Base-by-base conservation (phyloP, 2,113 vertebrate genomes). In the Rattus rattus region DNA sequence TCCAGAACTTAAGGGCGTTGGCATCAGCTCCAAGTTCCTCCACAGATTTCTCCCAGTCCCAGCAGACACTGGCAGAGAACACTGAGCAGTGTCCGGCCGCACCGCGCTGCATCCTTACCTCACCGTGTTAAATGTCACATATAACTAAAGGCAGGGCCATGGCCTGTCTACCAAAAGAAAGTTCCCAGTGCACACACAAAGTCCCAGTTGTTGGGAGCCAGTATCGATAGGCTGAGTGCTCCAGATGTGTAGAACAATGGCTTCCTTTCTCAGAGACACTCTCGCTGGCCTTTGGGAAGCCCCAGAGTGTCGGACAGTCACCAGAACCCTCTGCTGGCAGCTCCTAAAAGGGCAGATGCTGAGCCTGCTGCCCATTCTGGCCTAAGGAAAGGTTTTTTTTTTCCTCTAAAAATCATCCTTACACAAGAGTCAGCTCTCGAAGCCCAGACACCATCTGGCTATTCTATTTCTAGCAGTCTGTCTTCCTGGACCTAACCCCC, bases 361-460 rank as follows among this genome's bases (percentile, higher is more conserved):
- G 52, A 2, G 43, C 49, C 85, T 70, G 30, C 33, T 13, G 0
- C 30, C 22, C 39, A 36, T 12, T 84, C 87, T 77, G 1, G 14
- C 28, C 43, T 49, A 2, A 0, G 22, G 30, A 65, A 69, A 88
- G 76, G 24, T 16, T 19, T 36, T 16, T 47, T 43, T 43, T 43
- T 43, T 43, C 93, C 91, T 72, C 88, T 56, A 63, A 83, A 54
- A 54, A 4, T 0, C 75, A 33, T n/a, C 47, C 36, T 90, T 56
- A 22, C 19, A 1, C 0, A 0, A 47, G 20, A 73, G 19, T 61
- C 0, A 19, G 69, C 69, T 83, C 47, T 0, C 26, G 49, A 1
- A 56, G 70, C 69, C 67, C 19, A 1, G 52, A n/a, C 43, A 26
- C 63, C 90, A 94, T 54, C 85, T 59, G 61, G 28, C n/a, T 2